Evolutionary conservation across 2,797 vertebrate species (phyloP).

Genomic region (Sebastes nivosus): DNA sequence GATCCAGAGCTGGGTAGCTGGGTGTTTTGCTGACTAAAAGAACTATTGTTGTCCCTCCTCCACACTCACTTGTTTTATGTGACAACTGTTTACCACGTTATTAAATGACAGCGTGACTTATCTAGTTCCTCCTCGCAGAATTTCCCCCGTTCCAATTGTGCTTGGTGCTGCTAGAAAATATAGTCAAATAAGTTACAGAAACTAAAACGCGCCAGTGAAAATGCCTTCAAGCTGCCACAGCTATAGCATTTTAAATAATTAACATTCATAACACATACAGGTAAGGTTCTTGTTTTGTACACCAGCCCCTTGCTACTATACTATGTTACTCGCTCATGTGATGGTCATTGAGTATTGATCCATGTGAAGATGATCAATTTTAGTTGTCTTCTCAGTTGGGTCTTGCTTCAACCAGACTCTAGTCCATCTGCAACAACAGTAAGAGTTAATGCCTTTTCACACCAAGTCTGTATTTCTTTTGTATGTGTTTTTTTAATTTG

Average conservation of each 20-base stretch:
- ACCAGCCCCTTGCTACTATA: too few species aligned
- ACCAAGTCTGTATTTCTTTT: too few species aligned
- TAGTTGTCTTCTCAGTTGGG: neutral
- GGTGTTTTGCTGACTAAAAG: constrained; percentile 64
- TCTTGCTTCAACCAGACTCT: neutral
- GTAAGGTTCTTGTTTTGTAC: neutral
- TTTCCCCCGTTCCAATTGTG: constrained; percentile 28
- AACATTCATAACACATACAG: neutral
- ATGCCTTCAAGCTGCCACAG: neutral
- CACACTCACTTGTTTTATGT: constrained; percentile 41
- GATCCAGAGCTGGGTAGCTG: constrained; percentile 40
- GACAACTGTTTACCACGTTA: constrained; percentile 29
- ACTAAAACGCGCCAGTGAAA: neutral
- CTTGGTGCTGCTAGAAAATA: neutral
- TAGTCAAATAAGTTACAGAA: neutral
- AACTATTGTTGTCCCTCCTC: constrained; percentile 49
- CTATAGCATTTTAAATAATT: neutral
- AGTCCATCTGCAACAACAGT: neutral
- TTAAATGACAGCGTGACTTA: constrained; percentile 44
- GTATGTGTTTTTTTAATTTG: too few species aligned
- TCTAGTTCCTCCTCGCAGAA: constrained; percentile 48
- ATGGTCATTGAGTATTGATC: neutral
- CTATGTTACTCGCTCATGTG: neutral
- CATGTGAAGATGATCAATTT: neutral
- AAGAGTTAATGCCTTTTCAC: too few species aligned